A percentile compares a stretch with the other conserved stretches of the same genome.
phyloP scores from a whole-genome alignment of 1,140 invertebrate species.

The Euwallacea fornicatus region DNA sequence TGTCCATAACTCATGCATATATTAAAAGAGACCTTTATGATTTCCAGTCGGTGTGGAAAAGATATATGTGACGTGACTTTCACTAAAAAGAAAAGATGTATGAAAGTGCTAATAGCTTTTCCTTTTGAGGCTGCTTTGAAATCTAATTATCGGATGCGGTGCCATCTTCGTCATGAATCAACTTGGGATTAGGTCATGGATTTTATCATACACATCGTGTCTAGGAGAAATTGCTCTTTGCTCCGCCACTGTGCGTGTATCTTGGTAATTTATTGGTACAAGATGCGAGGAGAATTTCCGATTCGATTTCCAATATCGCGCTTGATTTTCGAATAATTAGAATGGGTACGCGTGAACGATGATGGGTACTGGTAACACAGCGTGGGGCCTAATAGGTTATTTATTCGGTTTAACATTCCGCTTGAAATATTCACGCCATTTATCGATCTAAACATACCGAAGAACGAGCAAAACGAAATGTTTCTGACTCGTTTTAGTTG shows the following conservation, averaged over 20 bases:
- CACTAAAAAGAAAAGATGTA: slow-evolving; percentile 34
- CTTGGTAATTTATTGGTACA: slow-evolving; percentile 23
- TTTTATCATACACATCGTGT: too few species aligned
- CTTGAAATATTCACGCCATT: not conserved
- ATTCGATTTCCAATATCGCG: slow-evolving; percentile 36
- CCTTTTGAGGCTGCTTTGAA: slow-evolving; percentile 31
- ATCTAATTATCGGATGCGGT: slow-evolving; percentile 29
- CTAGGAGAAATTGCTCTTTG: too few species aligned
- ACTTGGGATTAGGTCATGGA: not conserved
- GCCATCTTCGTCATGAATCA: not conserved
- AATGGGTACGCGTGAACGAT: slow-evolving; percentile 14
- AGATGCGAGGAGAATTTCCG: slow-evolving; percentile 32
- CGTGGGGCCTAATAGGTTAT: slow-evolving; percentile 12
- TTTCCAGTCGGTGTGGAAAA: slow-evolving; percentile 34
- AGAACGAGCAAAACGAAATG: slow-evolving; percentile 1
- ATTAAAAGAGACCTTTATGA: slow-evolving; percentile 38
- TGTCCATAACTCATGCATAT: slow-evolving; percentile 40
- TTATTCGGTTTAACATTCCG: slow-evolving; percentile 17
- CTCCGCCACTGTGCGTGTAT: too few species aligned
- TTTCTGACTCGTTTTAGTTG: slow-evolving; percentile 3
- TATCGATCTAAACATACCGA: not conserved
- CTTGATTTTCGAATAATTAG: slow-evolving; percentile 33
- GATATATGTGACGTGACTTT: slow-evolving; percentile 29
- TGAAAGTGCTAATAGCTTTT: slow-evolving; percentile 37
- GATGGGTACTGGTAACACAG: slow-evolving; percentile 20